phyloP scores from a whole-genome alignment of 2,113 vertebrate species.

The Drymodes brunneopygia region DNA sequence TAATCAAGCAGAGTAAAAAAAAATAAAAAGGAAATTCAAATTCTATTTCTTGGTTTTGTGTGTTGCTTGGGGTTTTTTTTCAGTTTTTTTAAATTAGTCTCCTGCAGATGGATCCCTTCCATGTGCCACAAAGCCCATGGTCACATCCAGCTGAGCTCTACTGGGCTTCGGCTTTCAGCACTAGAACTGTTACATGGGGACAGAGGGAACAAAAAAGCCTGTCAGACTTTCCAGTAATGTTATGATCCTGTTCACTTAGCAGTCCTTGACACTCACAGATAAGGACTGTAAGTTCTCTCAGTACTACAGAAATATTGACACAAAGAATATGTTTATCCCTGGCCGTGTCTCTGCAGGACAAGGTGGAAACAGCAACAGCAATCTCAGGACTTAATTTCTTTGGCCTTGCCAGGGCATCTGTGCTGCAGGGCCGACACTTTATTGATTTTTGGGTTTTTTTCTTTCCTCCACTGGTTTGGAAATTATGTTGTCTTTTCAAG shows the following conservation, averaged over 20 bases:
- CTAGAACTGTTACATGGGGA: neutral
- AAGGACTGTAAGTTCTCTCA: constrained; percentile 36
- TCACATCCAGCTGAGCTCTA: neutral
- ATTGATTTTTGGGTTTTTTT: neutral
- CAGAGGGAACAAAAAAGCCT: neutral
- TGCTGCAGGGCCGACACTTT: neutral
- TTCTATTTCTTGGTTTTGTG: neutral
- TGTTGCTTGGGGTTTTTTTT: neutral
- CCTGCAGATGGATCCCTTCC: neutral
- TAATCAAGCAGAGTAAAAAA: neutral
- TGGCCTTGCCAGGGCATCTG: neutral
- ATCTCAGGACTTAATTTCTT: constrained; percentile 48
- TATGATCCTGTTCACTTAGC: constrained; percentile 14
- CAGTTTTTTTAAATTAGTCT: neutral
- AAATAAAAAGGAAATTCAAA: neutral
- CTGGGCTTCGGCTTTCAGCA: neutral
- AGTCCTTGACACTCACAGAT: constrained; percentile 60
- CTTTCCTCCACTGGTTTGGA: neutral
- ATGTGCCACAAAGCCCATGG: neutral
- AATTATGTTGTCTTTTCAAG: constrained; percentile 5
- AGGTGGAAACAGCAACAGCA: constrained; percentile 31
- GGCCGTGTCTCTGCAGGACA: constrained; percentile 6
- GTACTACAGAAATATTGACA: constrained; percentile 63
- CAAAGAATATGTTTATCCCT: constrained; percentile 59
- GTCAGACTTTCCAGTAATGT: neutral